Base-by-base conservation (phyloP, 2,888 invertebrate genomes). In the Xylocampa areola region DNA sequence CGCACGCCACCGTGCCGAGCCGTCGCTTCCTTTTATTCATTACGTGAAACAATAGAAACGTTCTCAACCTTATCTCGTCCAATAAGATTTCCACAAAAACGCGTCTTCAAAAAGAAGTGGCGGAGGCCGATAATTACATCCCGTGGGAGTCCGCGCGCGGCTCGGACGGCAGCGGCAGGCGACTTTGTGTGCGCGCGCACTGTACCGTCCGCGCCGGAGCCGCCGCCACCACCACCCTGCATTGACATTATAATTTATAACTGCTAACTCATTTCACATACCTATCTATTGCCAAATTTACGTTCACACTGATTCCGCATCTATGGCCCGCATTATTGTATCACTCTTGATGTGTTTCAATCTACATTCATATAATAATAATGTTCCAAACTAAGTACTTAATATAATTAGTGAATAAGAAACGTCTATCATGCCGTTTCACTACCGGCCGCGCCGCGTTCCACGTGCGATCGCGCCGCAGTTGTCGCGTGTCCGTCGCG, bases 11-110 rank as follows among this genome's bases (percentile, higher is more conserved):
- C 14, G 21, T n/a, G 27, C 7, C 27, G 11, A 13, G 16, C 25
- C 23, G 6, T n/a, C 23, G 41, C 49, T 55, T 62, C 60, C 62
- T 64, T 75, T 74, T 67, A 75, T 75, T 79, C 66, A 77, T 77
- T 71, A 68, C 67, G 30, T 47, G 66, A 73, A 72, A 80, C 80
- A 79, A 80, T 70, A 64, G 57, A 53, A 68, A 37, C 39, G 66
- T 65, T 59, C 69, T 64, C 76, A 40, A 41, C 71, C 73, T 81
- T 80, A 77, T 81, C 79, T 79, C 67, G 8, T 50, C 59, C 73
- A 72, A 72, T 78, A 79, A 79, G 79, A 77, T 72, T 68, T 40
- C 44, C 61, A 68, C 69, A 74, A 78, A 72, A 76, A 71, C 67
- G 43, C 45, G 39, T 57, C 54, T 60, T 53, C 52, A 55, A 75